These are phyloP conservation scores for Flabesymbios commensalis DNA, from an alignment of 2,888 invertebrate species.

Conservation along the genomic window DNA sequence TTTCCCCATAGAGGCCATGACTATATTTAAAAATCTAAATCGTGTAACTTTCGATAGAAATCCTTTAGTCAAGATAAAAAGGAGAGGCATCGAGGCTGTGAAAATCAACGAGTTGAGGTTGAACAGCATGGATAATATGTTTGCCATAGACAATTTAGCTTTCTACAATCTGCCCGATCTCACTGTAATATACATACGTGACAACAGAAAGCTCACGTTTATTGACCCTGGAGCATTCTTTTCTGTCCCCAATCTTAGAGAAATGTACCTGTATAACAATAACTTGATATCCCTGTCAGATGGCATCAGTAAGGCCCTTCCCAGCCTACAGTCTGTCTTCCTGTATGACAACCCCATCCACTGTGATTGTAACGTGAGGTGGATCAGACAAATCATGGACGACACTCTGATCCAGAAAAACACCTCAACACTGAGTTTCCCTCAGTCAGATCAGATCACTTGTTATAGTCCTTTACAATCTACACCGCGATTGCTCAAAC, in stretches of 20 bases:
- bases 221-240: conserved; percentile 60
- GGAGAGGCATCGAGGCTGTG: conserved; percentile 30
- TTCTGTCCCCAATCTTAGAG: conserved; percentile 65
- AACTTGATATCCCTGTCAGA: conserved; percentile 56
- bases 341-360: conserved; percentile 61
- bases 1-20: conserved; percentile 1
- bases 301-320: conserved; percentile 47
- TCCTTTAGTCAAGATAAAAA: conserved; percentile 18
- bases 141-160: conserved; percentile 57
- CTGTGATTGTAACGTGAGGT: conserved; percentile 62
- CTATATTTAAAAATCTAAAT: conserved; percentile 61
- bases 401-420: too few relatives aligned
- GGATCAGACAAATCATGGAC: too few relatives aligned
- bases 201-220: conserved; percentile 65
- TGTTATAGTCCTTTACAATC: too few relatives aligned
- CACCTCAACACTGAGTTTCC: too few relatives aligned
- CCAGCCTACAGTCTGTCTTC: conserved; percentile 50
- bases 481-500: too few relatives aligned
- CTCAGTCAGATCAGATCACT: too few relatives aligned
- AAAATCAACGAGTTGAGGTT: conserved; percentile 54
- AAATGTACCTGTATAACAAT: conserved; percentile 77
- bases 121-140: conserved; percentile 55
- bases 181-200: conserved; percentile 53
- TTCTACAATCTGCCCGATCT: conserved; percentile 62
- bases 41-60: conserved; percentile 39